These are phyloP conservation scores for Laothoe populi DNA, from an alignment of 2,888 invertebrate genomes.

Conservation along the genomic window DNA sequence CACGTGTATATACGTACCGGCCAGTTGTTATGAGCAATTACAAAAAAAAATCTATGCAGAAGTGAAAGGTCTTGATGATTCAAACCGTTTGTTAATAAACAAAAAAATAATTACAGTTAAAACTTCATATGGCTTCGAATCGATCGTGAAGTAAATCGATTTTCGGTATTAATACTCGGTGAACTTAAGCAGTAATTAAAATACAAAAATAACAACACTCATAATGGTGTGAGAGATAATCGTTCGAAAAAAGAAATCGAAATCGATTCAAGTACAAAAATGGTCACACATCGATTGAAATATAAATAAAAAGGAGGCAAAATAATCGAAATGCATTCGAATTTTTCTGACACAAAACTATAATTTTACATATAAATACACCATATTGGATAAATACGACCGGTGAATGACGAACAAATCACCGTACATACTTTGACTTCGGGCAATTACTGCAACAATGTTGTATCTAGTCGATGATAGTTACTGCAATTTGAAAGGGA, in stretches of 20 bases:
- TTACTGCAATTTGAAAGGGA: slow-evolving; percentile 11
- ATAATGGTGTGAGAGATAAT: neutral
- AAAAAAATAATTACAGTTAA: neutral
- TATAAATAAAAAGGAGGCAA: slow-evolving; percentile 1
- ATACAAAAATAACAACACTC: neutral
- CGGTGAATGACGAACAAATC: neutral
- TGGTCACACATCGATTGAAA: slow-evolving; percentile 9
- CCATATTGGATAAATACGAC: neutral
- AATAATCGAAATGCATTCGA: slow-evolving; percentile 11
- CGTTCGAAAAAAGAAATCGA: slow-evolving; percentile 32
- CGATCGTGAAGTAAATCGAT: slow-evolving; percentile 6
- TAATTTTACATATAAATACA: slow-evolving; percentile 10
- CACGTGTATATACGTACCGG: neutral
- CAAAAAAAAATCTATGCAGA: slow-evolving; percentile 8
- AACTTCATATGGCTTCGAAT: slow-evolving; percentile 7
- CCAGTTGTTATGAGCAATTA: slow-evolving; percentile 6
- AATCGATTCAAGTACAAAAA: slow-evolving; percentile 31
- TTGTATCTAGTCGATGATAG: neutral
- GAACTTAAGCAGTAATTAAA: neutral
- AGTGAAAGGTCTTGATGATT: slow-evolving; percentile 21
- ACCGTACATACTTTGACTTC: neutral
- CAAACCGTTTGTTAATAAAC: slow-evolving; percentile 1
- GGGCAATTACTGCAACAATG: slow-evolving; percentile 2
- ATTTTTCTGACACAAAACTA: neutral
- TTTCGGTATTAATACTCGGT: slow-evolving; percentile 13